Evolutionary conservation across 2,113 vertebrate species (phyloP), one percentile per base, ranked within the genome.

Genomic region (Bubalus kerabau): DNA sequence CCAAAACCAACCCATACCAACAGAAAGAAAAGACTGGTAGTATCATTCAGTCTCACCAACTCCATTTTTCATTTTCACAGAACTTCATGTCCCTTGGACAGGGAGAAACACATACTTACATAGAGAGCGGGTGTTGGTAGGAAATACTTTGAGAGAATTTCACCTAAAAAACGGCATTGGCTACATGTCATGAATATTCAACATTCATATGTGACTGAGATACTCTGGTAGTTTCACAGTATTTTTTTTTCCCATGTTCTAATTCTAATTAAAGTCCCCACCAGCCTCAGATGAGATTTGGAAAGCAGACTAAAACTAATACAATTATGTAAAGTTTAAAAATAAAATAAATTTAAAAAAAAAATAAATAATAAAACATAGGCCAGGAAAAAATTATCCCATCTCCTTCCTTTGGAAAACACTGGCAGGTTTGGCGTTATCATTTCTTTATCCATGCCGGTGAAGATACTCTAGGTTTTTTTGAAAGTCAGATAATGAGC

Each of bases 61-160:
- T 57, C 32, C 10, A 19, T 64, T 95, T 96, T 95, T 71, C 54
- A 80, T 21, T 97, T 92, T 97, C n/a, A 71, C 50, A 90, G 71
- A 91, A 93, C 36, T 89, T 96, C 71, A 82, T 87, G 28, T 36
- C 36, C 36, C 30, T 23, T 81, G 71, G 10, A 48, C 36, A 95
- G 57, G 23, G 43, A 92, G 84, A 91, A 95, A 83, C 36, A 57
- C 16, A 85, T 48, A 19, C 28, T 48, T 92, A 3, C 23, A 7
- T n/a, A 64, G 3, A 52, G n/a, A 76, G 54, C 46, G 17, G 9
- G 7, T 87, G 17, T 43, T 94, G 84, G 84, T 74, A 84, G 67
- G 56, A 93, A 86, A 24, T 28, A 87, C 12, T 30, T 91, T 12
- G 43, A 43, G 54, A 87, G 4, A 97, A 94, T 92, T 95, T 87